phyloP scores from a whole-genome alignment of 2,113 vertebrate genomes.

The Pluvialis apricaria region DNA sequence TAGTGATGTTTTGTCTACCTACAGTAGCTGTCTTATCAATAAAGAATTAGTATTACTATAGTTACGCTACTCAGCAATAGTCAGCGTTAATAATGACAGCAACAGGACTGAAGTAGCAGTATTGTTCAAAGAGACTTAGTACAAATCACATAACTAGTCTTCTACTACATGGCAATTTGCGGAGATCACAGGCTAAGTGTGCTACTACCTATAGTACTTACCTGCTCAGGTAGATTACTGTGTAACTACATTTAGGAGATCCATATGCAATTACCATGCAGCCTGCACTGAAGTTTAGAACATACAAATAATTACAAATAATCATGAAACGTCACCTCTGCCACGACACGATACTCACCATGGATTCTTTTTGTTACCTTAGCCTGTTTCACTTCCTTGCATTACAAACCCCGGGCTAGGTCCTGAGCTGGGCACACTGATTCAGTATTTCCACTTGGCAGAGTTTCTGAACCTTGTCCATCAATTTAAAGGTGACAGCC shows the following conservation, averaged over 20 bases:
- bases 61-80: neutral
- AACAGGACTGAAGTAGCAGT: neutral
- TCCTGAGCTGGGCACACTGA: neutral
- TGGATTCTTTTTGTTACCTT: neutral
- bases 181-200: neutral
- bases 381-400: neutral
- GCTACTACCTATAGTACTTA: neutral
- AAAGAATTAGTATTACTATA: neutral
- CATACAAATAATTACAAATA: constrained; percentile 32
- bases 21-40: neutral
- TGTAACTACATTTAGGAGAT: constrained; percentile 43
- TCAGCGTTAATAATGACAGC: neutral
- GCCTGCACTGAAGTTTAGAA: constrained; percentile 51
- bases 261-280: constrained; percentile 44
- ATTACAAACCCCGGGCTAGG: neutral
- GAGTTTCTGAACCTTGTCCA: neutral
- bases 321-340: neutral
- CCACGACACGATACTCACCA: neutral
- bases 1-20: neutral
- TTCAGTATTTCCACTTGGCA: neutral
- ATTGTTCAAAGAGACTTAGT: neutral
- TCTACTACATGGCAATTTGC: neutral
- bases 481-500: neutral
- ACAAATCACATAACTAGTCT: neutral
- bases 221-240: constrained; percentile 21